Evolutionary conservation across 2,797 vertebrate genomes (phyloP), one percentile per base, ranked within the genome.

Genomic region (Delichon dasypus): DNA sequence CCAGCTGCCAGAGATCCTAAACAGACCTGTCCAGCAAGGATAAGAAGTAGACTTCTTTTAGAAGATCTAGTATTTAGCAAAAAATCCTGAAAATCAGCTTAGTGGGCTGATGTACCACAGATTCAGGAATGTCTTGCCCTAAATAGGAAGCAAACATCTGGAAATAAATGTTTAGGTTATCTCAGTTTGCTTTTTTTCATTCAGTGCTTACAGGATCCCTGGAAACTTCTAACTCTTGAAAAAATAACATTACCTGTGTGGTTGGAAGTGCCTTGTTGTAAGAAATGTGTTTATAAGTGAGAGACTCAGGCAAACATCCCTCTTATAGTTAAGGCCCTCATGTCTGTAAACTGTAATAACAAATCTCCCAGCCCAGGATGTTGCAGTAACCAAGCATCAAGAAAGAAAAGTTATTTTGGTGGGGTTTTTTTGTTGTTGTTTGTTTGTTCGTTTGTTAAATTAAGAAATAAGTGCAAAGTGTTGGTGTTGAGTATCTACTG

Each of bases 141-240:
- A 58, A 71, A 67, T 32, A 76, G 30, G 47, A 77, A 71, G 38
- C 13, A 89, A 74, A 68, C 26, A 58, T 51, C 32, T 73, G 57
- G 15, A 83, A 88, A 67, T 67, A 93, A 88, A 73, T 82, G 22
- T 90, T 96, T 92, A 65, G 27, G 27, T 89, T 93, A 70, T 82
- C 44, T 65, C 65, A 32, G 54, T 79, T 81, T 82, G 15, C 22
- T 87, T 95, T 87, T 87, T 94, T 78, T 40, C 34, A 38, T 74
- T 93, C 65, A 75, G 42, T 3, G 5, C 36, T 84, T 88, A 81
- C 9, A 74, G 67, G 5, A 34, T 30, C 62, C 66, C 44, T 81
- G 53, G 58, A 76, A 93, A 60, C 13, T 48, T 70, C 7, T 42
- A 73, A 25, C 13, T 40, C 38, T 89, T 85, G 32, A 42, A 54